Conservation (phyloP, 2,797 vertebrate species). For the Lerista edwardsae region DNA sequence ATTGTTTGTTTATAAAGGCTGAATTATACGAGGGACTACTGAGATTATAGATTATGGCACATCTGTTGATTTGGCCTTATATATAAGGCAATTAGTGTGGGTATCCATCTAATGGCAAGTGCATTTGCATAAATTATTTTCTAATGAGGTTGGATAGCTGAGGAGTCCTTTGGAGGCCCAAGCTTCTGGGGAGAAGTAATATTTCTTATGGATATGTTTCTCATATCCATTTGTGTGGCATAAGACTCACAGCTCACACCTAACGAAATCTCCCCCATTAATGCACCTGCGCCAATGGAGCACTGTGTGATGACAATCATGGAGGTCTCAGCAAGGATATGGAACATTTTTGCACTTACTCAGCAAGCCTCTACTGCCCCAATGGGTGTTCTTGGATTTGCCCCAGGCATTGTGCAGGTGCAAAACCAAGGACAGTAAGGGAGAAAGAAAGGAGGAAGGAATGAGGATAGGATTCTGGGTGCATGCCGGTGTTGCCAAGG, state of each 20-base stretch:
- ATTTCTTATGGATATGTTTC: background rate
- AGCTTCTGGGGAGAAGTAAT: background rate
- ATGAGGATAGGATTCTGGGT: too few relatives aligned
- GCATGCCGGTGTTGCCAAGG: too few relatives aligned
- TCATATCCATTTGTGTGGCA: background rate
- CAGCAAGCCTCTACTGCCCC: too few relatives aligned
- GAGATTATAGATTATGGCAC: conserved; percentile 42
- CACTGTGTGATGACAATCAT: too few relatives aligned
- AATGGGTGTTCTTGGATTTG: too few relatives aligned
- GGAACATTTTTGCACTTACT: too few relatives aligned
- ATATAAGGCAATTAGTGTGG: rapidly evolving
- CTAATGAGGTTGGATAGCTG: background rate
- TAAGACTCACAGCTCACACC: background rate
- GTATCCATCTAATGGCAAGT: background rate
- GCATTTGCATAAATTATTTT: background rate
- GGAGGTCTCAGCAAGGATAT: too few relatives aligned
- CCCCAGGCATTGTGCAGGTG: too few relatives aligned
- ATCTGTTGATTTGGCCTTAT: conserved; percentile 25
- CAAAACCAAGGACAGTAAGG: too few relatives aligned
- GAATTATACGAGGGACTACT: conserved; percentile 42
- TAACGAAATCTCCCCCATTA: too few relatives aligned
- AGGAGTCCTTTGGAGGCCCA: background rate
- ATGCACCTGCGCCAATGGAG: too few relatives aligned
- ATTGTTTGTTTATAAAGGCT: conserved; percentile 56
- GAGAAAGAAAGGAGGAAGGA: too few relatives aligned